Conservation (phyloP, 2,113 vertebrate species). For the Charina bottae region DNA sequence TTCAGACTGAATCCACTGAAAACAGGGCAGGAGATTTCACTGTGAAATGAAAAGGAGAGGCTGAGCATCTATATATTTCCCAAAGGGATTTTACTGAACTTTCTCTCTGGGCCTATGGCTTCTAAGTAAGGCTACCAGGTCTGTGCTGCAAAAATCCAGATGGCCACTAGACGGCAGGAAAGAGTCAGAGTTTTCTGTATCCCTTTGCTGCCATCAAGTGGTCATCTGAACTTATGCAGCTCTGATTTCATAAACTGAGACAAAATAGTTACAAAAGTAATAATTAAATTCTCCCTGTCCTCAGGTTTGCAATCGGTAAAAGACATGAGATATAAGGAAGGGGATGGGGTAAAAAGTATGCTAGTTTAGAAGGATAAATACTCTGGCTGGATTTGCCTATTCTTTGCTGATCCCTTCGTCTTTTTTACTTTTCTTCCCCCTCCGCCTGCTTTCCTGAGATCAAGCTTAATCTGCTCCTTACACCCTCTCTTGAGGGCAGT, state of each 20-base stretch:
- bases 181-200: not conserved
- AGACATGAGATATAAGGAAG: not conserved
- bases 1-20: slow-evolving; percentile 81
- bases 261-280: not conserved
- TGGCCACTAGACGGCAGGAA: not conserved
- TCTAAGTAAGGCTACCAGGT: slow-evolving; percentile 70
- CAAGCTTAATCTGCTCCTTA: not conserved
- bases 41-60: slow-evolving; percentile 72
- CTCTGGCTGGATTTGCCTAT: not conserved
- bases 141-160: not conserved
- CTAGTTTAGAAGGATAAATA: not conserved
- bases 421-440: not conserved
- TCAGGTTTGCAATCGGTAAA: not conserved
- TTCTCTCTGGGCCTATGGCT: slow-evolving; percentile 79
- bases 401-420: not conserved
- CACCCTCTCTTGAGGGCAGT: not conserved
- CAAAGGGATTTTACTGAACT: slow-evolving; percentile 78
- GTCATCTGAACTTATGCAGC: slow-evolving; percentile 5
- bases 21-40: slow-evolving; percentile 76
- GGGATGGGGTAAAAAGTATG: not conserved
- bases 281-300: not conserved
- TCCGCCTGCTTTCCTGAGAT: not conserved
- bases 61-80: slow-evolving; percentile 76
- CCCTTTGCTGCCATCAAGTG: slow-evolving; percentile 32
- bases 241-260: not conserved